Evolutionary conservation across 2,888 invertebrate genomes (phyloP).

Genomic region (Caprella mutica): DNA sequence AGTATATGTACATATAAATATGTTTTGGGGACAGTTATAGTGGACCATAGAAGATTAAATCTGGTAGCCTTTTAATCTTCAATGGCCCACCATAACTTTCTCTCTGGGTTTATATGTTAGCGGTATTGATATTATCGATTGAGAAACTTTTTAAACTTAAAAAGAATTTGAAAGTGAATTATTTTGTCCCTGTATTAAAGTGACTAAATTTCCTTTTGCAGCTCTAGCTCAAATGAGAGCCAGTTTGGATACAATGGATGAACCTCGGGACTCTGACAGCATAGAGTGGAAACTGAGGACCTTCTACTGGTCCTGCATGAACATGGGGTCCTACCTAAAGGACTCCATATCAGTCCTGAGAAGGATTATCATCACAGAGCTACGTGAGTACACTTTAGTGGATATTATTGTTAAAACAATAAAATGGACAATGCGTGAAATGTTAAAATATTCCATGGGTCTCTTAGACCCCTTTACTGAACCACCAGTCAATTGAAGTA

Average conservation of each 20-base stretch:
- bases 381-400: slow-evolving; percentile 32
- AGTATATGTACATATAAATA: slow-evolving; percentile 8
- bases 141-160: background rate
- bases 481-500: too few species aligned
- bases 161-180: background rate
- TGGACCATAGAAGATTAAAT: background rate
- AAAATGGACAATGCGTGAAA: too few species aligned
- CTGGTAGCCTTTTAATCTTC: too few species aligned
- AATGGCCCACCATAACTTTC: too few species aligned
- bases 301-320: slow-evolving; percentile 50
- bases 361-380: slow-evolving; percentile 22
- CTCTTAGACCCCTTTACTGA: too few species aligned
- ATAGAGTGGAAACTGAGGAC: slow-evolving; percentile 50
- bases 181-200: background rate
- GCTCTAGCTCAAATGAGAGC: slow-evolving; percentile 44
- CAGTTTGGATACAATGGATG: slow-evolving; percentile 43
- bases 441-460: too few species aligned
- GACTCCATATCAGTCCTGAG: slow-evolving; percentile 22
- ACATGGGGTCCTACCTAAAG: slow-evolving; percentile 28
- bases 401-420: too few species aligned
- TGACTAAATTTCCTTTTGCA: slow-evolving; percentile 38
- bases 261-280: slow-evolving; percentile 38
- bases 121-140: too few species aligned
- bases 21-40: background rate
- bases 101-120: too few species aligned